These are phyloP conservation scores for Pluvialis apricaria DNA, from an alignment of 2,113 vertebrate species.

Conservation along the genomic window DNA sequence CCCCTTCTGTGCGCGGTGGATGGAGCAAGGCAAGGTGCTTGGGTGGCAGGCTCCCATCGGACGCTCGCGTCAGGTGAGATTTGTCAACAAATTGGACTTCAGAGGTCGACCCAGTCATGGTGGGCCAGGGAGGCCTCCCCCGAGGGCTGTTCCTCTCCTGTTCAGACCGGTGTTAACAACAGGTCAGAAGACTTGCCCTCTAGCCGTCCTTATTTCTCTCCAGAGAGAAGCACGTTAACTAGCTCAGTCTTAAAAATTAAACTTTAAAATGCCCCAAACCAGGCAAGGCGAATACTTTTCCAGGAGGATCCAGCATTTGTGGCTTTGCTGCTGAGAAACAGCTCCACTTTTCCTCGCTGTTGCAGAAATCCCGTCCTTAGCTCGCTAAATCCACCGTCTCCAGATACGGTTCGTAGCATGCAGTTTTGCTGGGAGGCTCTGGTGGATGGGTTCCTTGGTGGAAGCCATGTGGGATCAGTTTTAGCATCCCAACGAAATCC, in stretches of 20 bases:
- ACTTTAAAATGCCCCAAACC: not conserved
- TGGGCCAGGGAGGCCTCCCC: not conserved
- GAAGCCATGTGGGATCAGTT: not conserved
- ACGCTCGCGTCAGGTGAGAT: not conserved
- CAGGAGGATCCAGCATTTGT: not conserved
- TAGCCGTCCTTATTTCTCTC: not conserved
- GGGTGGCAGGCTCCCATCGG: not conserved
- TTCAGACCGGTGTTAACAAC: not conserved
- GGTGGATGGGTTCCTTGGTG: rapidly evolving
- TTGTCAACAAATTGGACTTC: not conserved
- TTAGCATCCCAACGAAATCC: not conserved
- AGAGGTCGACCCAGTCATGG: not conserved
- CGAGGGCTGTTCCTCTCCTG: not conserved
- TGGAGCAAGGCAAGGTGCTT: not conserved
- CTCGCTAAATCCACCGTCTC: not conserved
- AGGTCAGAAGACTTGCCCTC: not conserved
- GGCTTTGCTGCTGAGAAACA: not conserved
- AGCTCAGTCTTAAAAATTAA: not conserved
- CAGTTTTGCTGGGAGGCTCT: not conserved
- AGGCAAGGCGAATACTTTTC: not conserved
- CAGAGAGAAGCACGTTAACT: not conserved
- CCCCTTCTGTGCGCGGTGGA: rapidly evolving
- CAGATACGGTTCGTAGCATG: not conserved
- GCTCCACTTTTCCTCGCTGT: rapidly evolving
- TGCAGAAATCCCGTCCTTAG: not conserved